phyloP scores from a whole-genome alignment of 2,797 vertebrate species.

The Neomorphus geoffroyi region DNA sequence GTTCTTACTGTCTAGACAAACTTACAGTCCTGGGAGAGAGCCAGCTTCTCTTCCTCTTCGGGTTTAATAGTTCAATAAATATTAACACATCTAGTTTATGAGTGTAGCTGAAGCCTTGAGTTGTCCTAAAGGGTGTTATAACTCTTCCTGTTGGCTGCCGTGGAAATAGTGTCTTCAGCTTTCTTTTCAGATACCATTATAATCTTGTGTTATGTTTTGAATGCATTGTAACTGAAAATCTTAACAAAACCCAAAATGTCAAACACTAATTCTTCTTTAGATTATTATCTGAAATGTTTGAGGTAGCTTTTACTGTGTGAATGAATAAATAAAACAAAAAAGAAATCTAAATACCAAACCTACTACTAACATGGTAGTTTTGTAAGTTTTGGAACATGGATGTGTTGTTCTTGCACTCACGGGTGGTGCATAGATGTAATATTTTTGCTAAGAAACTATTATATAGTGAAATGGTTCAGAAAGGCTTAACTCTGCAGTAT shows the following conservation, averaged over 20 bases:
- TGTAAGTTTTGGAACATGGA: background rate
- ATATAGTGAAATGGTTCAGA: background rate
- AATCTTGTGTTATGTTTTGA: background rate
- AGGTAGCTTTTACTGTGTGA: background rate
- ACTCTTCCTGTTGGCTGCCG: background rate
- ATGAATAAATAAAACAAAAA: background rate
- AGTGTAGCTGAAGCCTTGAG: background rate
- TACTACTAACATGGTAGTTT: background rate
- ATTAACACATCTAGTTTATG: background rate
- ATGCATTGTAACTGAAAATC: background rate
- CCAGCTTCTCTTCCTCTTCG: background rate
- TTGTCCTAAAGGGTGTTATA: background rate
- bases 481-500: background rate
- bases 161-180: background rate
- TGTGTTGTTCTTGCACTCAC: background rate
- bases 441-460: background rate
- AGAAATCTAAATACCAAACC: background rate
- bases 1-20: background rate
- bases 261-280: background rate
- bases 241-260: background rate
- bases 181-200: background rate
- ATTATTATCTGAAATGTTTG: background rate
- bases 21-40: background rate
- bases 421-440: background rate
- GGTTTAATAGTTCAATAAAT: background rate